phyloP scores from a whole-genome alignment of 2,888 invertebrate genomes.

The Morinoia aosen region DNA sequence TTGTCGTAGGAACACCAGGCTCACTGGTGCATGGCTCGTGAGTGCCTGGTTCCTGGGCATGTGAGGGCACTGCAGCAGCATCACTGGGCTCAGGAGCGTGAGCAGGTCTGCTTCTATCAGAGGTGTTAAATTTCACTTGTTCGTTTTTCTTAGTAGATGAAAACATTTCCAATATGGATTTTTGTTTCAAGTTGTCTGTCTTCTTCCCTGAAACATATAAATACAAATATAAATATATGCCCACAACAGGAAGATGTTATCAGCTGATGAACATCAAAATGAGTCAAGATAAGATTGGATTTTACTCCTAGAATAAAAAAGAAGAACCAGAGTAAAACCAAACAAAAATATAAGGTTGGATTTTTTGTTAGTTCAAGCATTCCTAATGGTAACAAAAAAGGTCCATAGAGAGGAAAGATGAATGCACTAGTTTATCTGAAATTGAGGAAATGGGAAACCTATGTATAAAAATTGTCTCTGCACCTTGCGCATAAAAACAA shows the following conservation, averaged over 20 bases:
- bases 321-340: no score
- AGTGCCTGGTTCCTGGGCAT: not conserved
- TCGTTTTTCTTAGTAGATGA: not conserved
- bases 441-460: no score
- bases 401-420: no score
- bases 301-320: no score
- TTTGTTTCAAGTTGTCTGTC: slow-evolving; percentile 12
- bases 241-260: not conserved
- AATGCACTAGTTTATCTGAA: no score
- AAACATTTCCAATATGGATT: slow-evolving; percentile 21
- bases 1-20: not conserved
- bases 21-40: not conserved
- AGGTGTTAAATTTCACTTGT: not conserved
- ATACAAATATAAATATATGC: not conserved
- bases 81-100: not conserved
- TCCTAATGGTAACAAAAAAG: no score
- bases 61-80: not conserved
- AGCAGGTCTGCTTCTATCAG: not conserved
- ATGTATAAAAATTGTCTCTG: no score
- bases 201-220: slow-evolving; percentile 25
- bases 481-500: no score
- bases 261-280: not conserved
- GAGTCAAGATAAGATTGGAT: no score
- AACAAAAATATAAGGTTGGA: no score
- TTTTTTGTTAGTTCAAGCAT: no score